Base-by-base conservation (phyloP, 2,797 vertebrate genomes). In the Capromys pilorides region DNA sequence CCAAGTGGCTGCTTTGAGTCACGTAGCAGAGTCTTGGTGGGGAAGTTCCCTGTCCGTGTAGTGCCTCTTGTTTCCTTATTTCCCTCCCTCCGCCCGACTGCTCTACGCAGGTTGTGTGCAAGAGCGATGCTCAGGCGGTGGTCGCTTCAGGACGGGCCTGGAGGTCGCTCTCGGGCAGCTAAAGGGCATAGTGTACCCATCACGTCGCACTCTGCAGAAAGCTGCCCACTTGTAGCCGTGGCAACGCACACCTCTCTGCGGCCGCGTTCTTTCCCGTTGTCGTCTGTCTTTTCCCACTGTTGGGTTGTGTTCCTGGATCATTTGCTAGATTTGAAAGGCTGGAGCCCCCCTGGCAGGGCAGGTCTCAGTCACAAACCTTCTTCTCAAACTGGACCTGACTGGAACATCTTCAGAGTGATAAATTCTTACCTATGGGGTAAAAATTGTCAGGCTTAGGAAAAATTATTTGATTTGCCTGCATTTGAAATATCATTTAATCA, bases 381-480 rank as follows among this genome's bases (percentile, higher is more conserved):
- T 49, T 86, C 41, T 90, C 61, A 93, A 92, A 67, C 87, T 90
- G 45, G 39, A 77, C 14, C 31, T 95, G 79, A 87, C 86, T 91
- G 57, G 86, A 96, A 69, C 93, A 79, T 75, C 71, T 89, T 94
- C 67, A 89, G 57, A 92, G 67, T 95, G 95, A 91, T 90, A 93
- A 57, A 93, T 95, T 94, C 78, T 51, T 96, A 81, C 61, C 78
- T 49, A 66, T 62, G 36, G 84, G 71, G 89, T 96, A 90, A 96
- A 86, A 94, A 66, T 73, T 91, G n/a, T 85, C n/a, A 62, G 90
- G 93, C 90, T 95, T 97, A 82, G 86, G 57, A 61, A 94, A 96
- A 92, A 83, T 86, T 79, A 75, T 83, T 96, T 95, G 90, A 82
- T 87, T 90, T 93, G 66, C 51, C 13, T 59, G 77, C 39, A 49